Evolutionary conservation across 2,888 invertebrate genomes (phyloP), one percentile per base, ranked within the genome.

Genomic region (Tenthredo amoena): DNA sequence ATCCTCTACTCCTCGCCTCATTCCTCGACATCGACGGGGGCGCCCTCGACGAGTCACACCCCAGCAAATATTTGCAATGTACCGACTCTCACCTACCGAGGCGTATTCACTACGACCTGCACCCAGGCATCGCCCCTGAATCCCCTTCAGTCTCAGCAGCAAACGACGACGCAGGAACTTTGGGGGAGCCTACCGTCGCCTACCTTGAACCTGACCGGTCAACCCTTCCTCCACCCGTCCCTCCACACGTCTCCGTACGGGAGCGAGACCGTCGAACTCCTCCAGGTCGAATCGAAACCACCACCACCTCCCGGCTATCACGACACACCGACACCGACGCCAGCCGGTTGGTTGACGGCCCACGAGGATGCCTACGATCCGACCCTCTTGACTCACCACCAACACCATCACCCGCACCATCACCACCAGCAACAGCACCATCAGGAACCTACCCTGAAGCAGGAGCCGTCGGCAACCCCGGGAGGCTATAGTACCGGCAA

Each of bases 31-130:
- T 87, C 90, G 55, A 68, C 83, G 18, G 68, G 65, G n/a, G 89
- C 89, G 9, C 87, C 88, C 0, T 89, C 92, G 7, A 89, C 89
- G 10, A 91, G 92, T 5, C 88, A 89, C 10, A 91, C 91, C 21
- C 91, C 90, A 87, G 91, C 92, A 81, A 95, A 95, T 93, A 94
- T 95, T 91, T 94, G 92, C 88, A 93, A 92, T 86, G 91, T 93
- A 18, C 92, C 93, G 5, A 93, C 93, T 47, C 85, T 93, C 68
- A 93, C 95, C 89, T 96, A 96, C 94, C 95, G 96, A 88, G 96
- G 96, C 86, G 96, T 96, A 86, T 97, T 97, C 93, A 96, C 97
- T 88, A 96, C 97, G 86, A 95, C 96, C 93, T 87, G 95, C 94
- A 88, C 95, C 96, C 90, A 96, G 94, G 90, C 97, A 95, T 93